Base-by-base conservation (phyloP, 1,140 invertebrate species). In the Xylocopa sonorina region DNA sequence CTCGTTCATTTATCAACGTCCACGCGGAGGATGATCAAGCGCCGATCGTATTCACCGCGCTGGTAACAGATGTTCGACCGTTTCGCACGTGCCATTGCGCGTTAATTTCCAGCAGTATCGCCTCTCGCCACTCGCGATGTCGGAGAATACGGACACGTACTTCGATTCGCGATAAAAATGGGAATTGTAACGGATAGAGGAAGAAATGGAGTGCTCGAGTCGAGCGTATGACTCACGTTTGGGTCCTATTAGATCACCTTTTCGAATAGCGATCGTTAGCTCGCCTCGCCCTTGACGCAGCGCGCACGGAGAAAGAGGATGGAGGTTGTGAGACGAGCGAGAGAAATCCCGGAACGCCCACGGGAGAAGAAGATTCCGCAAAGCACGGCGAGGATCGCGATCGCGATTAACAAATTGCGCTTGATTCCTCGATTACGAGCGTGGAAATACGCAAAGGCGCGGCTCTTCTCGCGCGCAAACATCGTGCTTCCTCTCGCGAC, bases 201-300 rank as follows among this genome's bases (percentile, higher is more conserved):
- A 0, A 5, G 12, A 4, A 2, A 29, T 2, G 16, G 2, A 55
- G n/a, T 53, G 48, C 43, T 81, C 18, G 21, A 48, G 32, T 34
- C 51, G 62, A 51, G n/a, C n/a, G n/a, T n/a, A n/a, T 82, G 81
- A 83, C 60, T 81, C 81, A 82, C 29, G 53, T 78, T 50, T 48
- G 12, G 51, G 43, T 38, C 38, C 53, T 50, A 48, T 85, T 84
- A 84, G 74, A 81, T 85, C 84, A 85, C 60, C 83, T 82, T 85
- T 77, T 58, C 67, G 76, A 85, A 85, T 84, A 81, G 50, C 83
- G 27, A 7, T 69, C 71, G 51, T 78, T 68, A 84, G 75, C 63
- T 76, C 69, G 21, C 48, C 43, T 71, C 68, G 75, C 71, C 71
- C 79, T 74, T 81, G 76, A 43, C 43, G 58, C 67, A 57, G 27